Evolutionary conservation across 2,888 invertebrate genomes (phyloP), one percentile per base, ranked within the genome.

Genomic region (Macaria liturata): DNA sequence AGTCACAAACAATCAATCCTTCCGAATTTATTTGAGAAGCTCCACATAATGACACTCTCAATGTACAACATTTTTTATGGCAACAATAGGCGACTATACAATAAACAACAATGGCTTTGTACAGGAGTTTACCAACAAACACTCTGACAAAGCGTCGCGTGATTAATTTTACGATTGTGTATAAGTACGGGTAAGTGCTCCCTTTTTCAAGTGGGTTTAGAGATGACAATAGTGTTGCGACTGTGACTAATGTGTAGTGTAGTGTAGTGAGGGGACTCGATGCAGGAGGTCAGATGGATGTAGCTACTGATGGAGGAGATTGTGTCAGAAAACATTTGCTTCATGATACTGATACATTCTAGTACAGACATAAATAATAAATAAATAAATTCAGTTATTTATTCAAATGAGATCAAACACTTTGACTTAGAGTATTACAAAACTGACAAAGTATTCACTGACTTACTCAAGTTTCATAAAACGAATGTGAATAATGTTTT

Each of bases 121-220:
- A 68, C 43, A 74, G 73, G 76, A 89, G 91, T 91, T 88, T 91
- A 87, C 90, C 88, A 90, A 90, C 91, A 91, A 75, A 80, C 78
- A 66, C 71, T 71, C 65, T 74, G 78, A 83, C 81, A 83, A 78
- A 78, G 77, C 70, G 75, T 77, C 76, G 80, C 84, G 83, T 88
- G 89, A 90, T 90, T 88, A 88, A 88, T 89, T 85, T 78, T 70
- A 51, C 51, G 30, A 51, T 45, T 51, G 45, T 51, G 4, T 45
- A 76, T 80, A 83, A 84, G 86, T 85, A 75, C 70, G 75, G 72
- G 74, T 83, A 81, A 83, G 78, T 82, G 79, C 79, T 80, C 81
- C 81, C 78, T 72, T 76, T 77, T 72, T 57, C 53, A 57, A 57
- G 51, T 54, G 30, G 52, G 48, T 70, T 71, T 71, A 70, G 62